Evolutionary conservation across 2,888 invertebrate genomes (phyloP).

Genomic region (Luperina nickerlii): DNA sequence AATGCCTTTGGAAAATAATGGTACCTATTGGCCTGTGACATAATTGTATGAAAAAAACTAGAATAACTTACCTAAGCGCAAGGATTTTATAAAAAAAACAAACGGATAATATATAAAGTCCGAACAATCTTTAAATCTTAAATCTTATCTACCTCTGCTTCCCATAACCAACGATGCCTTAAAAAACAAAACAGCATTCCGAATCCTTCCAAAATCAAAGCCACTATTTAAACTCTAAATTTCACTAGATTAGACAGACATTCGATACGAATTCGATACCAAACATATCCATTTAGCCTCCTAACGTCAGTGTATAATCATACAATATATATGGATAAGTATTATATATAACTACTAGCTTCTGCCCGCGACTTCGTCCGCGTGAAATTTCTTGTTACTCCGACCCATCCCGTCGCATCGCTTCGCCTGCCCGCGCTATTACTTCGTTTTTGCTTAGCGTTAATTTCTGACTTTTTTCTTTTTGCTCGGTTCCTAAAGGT

Average conservation of each 20-base stretch:
- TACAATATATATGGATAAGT: too few relatives aligned
- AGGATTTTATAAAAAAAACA: not conserved
- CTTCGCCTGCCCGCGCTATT: too few relatives aligned
- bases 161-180: not conserved
- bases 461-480: too few relatives aligned
- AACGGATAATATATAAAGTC: not conserved
- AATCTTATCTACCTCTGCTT: not conserved
- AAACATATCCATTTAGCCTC: not conserved
- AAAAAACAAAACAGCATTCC: slow-evolving; percentile 1
- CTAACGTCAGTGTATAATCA: too few relatives aligned
- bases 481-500: too few relatives aligned
- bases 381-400: too few relatives aligned
- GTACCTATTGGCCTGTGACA: not conserved
- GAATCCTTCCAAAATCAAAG: slow-evolving; percentile 24
- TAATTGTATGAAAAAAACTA: not conserved
- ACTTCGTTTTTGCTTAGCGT: too few relatives aligned
- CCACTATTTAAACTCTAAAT: slow-evolving; percentile 27
- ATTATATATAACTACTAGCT: not conserved
- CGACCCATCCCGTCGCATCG: too few relatives aligned
- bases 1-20: not conserved
- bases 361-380: too few relatives aligned
- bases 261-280: slow-evolving; percentile 42
- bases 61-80: not conserved
- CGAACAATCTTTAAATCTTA: not conserved
- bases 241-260: slow-evolving; percentile 45